phyloP scores from a whole-genome alignment of 2,797 vertebrate genomes.

The Thamnophis elegans region DNA sequence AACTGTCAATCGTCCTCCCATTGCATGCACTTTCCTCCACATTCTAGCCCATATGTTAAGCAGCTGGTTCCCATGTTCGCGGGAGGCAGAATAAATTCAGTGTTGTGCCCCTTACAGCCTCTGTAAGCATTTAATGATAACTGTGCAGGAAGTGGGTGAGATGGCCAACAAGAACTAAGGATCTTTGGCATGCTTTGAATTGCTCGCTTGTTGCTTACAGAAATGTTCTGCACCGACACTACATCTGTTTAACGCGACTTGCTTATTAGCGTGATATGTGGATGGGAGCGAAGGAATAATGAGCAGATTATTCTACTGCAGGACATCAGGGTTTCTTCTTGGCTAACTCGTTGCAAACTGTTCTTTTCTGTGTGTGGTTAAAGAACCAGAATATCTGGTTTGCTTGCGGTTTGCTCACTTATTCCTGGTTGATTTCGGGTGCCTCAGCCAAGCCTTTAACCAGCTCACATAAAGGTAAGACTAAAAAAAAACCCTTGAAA shows the following conservation, averaged over 20 bases:
- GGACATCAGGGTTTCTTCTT: not conserved
- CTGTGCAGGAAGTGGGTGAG: slow-evolving; percentile 34
- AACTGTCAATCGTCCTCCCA: not conserved
- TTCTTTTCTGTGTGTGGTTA: not conserved
- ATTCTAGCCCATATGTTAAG: not conserved
- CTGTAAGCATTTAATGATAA: slow-evolving; percentile 46
- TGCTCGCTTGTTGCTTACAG: not conserved
- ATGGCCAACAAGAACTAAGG: slow-evolving; percentile 42
- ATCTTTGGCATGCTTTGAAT: slow-evolving; percentile 16
- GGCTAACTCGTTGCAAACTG: not conserved
- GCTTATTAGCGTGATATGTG: not conserved
- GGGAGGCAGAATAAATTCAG: not conserved
- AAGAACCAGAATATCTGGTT: not conserved
- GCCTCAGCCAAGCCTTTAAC: not conserved
- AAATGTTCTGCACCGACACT: not conserved
- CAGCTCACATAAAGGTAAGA: not conserved
- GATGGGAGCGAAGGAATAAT: not conserved
- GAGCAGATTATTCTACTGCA: not conserved
- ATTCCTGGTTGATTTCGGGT: not conserved
- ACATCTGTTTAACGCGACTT: not conserved
- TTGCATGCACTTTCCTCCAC: not conserved
- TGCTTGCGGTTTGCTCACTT: not conserved
- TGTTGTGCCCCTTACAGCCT: not conserved
- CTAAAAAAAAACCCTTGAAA: not conserved
- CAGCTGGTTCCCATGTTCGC: not conserved